A percentile compares a stretch with the other conserved stretches of the same genome.
Evolutionary conservation across 2,113 vertebrate genomes (phyloP).

Genomic region (Nycticorax nycticorax): DNA sequence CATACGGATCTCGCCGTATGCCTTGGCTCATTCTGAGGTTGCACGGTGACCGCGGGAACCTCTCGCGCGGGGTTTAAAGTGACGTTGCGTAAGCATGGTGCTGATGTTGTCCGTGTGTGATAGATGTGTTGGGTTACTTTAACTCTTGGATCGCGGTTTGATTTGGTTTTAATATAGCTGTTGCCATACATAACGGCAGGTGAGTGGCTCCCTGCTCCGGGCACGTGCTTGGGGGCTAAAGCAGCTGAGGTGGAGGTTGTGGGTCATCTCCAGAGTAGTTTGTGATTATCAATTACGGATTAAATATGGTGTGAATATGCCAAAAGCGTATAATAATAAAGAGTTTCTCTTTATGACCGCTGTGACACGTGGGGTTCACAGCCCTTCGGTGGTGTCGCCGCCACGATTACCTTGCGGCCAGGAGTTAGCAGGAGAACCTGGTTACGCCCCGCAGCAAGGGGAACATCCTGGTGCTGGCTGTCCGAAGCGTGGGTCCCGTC

Average conservation of each 20-base stretch:
- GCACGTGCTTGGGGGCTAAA: neutral
- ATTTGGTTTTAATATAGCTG: neutral
- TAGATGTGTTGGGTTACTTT: neutral
- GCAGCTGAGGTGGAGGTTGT: neutral
- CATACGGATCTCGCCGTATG: neutral
- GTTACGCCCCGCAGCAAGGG: neutral
- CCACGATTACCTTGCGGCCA: neutral
- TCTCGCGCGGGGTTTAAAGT: neutral
- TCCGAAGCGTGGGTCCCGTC: neutral
- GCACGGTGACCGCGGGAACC: too few species aligned
- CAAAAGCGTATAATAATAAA: neutral
- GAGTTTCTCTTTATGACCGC: neutral
- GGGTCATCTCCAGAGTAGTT: neutral
- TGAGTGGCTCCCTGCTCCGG: neutral
- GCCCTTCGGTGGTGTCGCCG: neutral
- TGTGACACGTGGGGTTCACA: rapidly evolving
- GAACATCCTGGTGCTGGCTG: neutral
- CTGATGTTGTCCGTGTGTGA: rapidly evolving
- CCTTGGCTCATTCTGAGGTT: neutral
- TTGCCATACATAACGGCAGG: neutral
- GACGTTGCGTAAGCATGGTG: rapidly evolving
- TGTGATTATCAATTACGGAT: neutral
- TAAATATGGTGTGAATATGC: neutral
- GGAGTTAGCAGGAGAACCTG: neutral
- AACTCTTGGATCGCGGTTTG: neutral